Percentiles rank a stretch among this genome's conserved stretches.
These are phyloP conservation scores for Hydriomena furcata DNA, from an alignment of 2,888 invertebrate species.

Conservation along the genomic window DNA sequence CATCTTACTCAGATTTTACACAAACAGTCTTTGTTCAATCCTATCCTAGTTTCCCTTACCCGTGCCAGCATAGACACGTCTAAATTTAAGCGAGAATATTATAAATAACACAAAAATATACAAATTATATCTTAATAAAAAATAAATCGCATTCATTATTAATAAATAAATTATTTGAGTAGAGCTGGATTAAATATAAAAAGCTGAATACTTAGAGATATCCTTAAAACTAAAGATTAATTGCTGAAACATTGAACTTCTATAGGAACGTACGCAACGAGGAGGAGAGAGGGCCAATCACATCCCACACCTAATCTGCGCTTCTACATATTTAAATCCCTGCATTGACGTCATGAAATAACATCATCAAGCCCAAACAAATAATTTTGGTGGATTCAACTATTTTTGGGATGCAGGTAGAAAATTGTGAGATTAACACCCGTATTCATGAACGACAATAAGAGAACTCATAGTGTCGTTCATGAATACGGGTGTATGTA, in stretches of 20 bases:
- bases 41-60: slow-evolving; percentile 16
- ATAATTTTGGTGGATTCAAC: neutral
- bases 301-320: neutral
- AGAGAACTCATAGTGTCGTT: too few species aligned
- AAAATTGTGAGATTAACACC: too few species aligned
- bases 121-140: slow-evolving; percentile 9
- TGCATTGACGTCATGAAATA: neutral
- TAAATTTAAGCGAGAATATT: slow-evolving; percentile 12
- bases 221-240: slow-evolving; percentile 6
- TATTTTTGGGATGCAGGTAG: neutral
- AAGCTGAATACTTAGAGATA: slow-evolving; percentile 9
- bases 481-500: too few species aligned
- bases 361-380: neutral
- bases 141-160: slow-evolving; percentile 16
- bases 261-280: slow-evolving; percentile 13
- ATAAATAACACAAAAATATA: slow-evolving; percentile 2
- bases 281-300: slow-evolving; percentile 6
- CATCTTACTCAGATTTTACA: slow-evolving; percentile 20
- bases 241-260: slow-evolving; percentile 3
- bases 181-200: slow-evolving; percentile 1
- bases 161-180: neutral
- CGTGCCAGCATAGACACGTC: slow-evolving; percentile 10
- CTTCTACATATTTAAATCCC: slow-evolving; percentile 1
- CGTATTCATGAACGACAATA: too few species aligned
- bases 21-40: slow-evolving; percentile 33